A percentile compares a stretch with the other conserved stretches of the same genome.
Conservation (phyloP, 2,888 invertebrate genomes). For the Zygaena filipendulae region DNA sequence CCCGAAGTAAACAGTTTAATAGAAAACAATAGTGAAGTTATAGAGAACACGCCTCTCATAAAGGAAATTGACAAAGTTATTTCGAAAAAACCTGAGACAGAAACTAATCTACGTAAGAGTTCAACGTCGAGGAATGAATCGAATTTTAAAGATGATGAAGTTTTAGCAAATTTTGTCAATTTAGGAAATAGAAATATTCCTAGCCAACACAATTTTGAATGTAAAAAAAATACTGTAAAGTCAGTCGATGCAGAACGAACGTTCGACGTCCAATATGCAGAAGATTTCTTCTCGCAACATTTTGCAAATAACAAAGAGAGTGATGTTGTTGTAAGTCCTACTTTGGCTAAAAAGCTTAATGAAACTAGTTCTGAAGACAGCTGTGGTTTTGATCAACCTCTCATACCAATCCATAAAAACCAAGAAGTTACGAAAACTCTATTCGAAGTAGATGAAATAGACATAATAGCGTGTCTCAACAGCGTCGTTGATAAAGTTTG, state of each 20-base stretch:
- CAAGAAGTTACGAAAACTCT: slow-evolving; percentile 16
- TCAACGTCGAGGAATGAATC: slow-evolving; percentile 29
- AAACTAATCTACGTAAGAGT: slow-evolving; percentile 15
- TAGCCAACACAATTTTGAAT: no score
- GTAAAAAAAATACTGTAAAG: no score
- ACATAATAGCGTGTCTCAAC: slow-evolving; percentile 38
- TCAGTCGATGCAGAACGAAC: no score
- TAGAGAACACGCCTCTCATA: slow-evolving; percentile 24
- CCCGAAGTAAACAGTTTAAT: slow-evolving; percentile 4
- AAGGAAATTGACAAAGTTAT: slow-evolving; percentile 12
- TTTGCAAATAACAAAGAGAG: slow-evolving; percentile 23
- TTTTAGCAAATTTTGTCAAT: no score
- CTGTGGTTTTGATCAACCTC: slow-evolving; percentile 26
- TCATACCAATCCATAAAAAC: slow-evolving; percentile 16
- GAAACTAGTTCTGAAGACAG: slow-evolving; percentile 35
- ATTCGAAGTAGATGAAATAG: slow-evolving; percentile 20
- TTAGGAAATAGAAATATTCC: no score
- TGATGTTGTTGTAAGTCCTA: slow-evolving; percentile 32
- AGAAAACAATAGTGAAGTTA: slow-evolving; percentile 20
- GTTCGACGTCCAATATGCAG: slow-evolving; percentile 23
- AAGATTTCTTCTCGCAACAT: slow-evolving; percentile 40
- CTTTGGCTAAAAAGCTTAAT: slow-evolving; percentile 38
- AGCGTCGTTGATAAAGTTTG: slow-evolving; percentile 40
- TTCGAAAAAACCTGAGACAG: slow-evolving; percentile 8
- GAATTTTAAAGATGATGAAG: slow-evolving; percentile 30